A percentile compares a stretch with the other conserved stretches of the same genome.
phyloP scores from a whole-genome alignment of 1,140 invertebrate species.

The Zaprionus ornatus region DNA sequence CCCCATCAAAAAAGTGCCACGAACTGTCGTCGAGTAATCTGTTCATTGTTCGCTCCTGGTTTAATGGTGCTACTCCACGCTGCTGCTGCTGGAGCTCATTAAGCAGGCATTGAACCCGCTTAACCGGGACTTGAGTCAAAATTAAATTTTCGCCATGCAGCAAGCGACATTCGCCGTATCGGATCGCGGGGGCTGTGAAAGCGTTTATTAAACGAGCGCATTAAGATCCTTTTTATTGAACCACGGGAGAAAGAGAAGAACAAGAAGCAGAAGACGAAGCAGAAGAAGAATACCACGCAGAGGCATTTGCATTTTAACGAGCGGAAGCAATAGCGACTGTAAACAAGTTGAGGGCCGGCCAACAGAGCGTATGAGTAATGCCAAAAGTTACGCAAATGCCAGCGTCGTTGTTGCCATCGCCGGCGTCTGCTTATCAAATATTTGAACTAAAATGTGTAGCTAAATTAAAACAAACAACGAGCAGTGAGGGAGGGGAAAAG shows the following conservation, averaged over 20 bases:
- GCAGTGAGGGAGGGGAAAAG: neutral
- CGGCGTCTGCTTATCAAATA: slow-evolving; percentile 69
- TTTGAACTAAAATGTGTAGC: slow-evolving; percentile 76
- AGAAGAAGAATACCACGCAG: neutral
- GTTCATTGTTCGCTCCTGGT: slow-evolving; percentile 10
- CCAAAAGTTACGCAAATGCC: slow-evolving; percentile 59
- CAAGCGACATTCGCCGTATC: slow-evolving; percentile 9
- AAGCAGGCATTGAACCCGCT: slow-evolving; percentile 67
- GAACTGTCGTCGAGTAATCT: neutral
- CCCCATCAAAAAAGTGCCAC: neutral
- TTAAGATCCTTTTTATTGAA: neutral
- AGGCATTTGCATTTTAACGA: slow-evolving; percentile 31
- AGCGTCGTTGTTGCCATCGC: slow-evolving; percentile 21
- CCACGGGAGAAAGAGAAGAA: neutral
- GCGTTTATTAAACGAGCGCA: slow-evolving; percentile 18
- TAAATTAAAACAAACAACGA: slow-evolving; percentile 72
- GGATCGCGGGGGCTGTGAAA: slow-evolving; percentile 1
- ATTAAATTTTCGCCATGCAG: slow-evolving; percentile 12
- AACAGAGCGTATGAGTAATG: slow-evolving; percentile 72
- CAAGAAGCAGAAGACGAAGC: neutral
- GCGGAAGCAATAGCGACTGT: slow-evolving; percentile 61
- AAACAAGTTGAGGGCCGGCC: slow-evolving; percentile 43
- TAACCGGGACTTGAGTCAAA: neutral
- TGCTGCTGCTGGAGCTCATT: slow-evolving; percentile 57
- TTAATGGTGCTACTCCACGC: slow-evolving; percentile 4